Conservation (phyloP, 2,888 invertebrate genomes). For the Melikaiella ostensackeni region DNA sequence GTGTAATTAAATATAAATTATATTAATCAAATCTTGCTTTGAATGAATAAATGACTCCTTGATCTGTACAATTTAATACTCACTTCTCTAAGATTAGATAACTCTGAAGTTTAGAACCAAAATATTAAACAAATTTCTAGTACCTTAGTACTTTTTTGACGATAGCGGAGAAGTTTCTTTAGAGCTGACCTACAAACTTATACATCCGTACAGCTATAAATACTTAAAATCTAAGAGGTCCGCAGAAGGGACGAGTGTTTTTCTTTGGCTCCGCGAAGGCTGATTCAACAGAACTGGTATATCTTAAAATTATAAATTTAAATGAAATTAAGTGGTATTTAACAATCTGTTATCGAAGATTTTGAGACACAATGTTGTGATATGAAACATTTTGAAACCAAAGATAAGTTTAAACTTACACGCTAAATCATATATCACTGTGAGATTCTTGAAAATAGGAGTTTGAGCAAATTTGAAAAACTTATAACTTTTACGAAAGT, state of each 20-base stretch:
- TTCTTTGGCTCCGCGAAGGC: slow-evolving; percentile 65
- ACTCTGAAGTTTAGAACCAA: background rate
- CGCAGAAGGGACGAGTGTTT: slow-evolving; percentile 47
- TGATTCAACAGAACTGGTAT: slow-evolving; percentile 47
- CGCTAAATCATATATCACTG: background rate
- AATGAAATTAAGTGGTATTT: background rate
- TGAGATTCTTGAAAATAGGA: background rate
- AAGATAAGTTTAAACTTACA: background rate
- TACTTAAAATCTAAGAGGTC: slow-evolving; percentile 53
- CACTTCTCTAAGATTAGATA: slow-evolving; percentile 8
- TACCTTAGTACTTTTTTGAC: background rate
- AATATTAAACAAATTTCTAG: slow-evolving; percentile 14
- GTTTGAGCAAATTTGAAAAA: slow-evolving; percentile 30
- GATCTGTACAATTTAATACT: slow-evolving; percentile 14
- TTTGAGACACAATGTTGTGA: background rate
- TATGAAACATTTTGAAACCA: background rate
- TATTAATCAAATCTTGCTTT: slow-evolving; percentile 7
- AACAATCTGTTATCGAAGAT: background rate
- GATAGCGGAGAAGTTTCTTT: background rate
- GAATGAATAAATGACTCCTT: background rate
- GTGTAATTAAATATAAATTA: background rate
- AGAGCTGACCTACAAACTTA: slow-evolving; percentile 47
- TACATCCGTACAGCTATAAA: slow-evolving; percentile 57
- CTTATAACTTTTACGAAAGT: slow-evolving; percentile 25
- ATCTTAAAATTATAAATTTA: background rate